Percentiles rank a stretch among this genome's conserved stretches.
phyloP scores from a whole-genome alignment of 2,888 invertebrate genomes.

The Patella caerulea region DNA sequence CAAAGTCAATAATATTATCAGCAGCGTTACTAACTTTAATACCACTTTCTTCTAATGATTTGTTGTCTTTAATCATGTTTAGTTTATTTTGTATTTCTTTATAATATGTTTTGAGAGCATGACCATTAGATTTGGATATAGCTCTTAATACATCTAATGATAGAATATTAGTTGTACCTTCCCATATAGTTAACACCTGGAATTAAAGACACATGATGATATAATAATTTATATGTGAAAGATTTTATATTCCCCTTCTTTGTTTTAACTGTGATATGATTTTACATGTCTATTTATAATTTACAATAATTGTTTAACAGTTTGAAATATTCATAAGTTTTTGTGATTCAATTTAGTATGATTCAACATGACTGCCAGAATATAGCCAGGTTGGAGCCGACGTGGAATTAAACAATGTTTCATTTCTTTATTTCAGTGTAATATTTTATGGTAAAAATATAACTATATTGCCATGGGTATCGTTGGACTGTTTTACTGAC shows the following conservation, averaged over 20 bases:
- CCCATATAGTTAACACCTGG: constrained; percentile 76
- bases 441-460: no score
- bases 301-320: neutral
- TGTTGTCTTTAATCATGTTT: constrained; percentile 26
- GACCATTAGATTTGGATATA: constrained; percentile 72
- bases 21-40: constrained; percentile 48
- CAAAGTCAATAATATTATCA: constrained; percentile 38
- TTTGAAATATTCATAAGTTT: neutral
- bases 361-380: no score
- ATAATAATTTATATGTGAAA: no score
- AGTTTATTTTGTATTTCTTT: constrained; percentile 60
- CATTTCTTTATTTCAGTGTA: no score
- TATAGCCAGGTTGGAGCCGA: no score
- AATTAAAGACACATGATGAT: neutral
- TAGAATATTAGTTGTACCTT: constrained; percentile 76
- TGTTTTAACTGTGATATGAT: no score
- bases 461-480: no score
- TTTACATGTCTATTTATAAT: no score
- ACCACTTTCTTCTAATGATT: constrained; percentile 40
- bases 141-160: constrained; percentile 75
- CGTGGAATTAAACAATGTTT: no score
- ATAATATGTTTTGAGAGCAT: constrained; percentile 68
- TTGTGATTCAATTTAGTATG: no score
- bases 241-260: no score
- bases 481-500: no score